phyloP scores from a whole-genome alignment of 2,113 vertebrate species.

The Pica pica region DNA sequence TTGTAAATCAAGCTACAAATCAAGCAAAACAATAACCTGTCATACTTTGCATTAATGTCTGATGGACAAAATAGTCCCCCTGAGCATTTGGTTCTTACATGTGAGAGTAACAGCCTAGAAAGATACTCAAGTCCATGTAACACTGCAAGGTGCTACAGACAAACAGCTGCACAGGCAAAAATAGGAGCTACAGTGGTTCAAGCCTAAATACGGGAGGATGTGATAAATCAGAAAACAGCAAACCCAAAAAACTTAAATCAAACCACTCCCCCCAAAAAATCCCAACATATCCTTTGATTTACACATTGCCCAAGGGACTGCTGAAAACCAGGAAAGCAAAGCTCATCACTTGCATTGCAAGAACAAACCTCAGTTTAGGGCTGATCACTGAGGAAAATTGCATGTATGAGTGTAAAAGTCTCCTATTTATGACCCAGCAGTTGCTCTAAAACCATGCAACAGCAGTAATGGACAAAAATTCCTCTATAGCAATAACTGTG shows the following conservation, averaged over 20 bases:
- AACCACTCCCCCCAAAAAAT: rapidly evolving
- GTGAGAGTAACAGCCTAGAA: background rate
- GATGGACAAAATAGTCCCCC: background rate
- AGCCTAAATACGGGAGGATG: background rate
- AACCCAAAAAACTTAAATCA: background rate
- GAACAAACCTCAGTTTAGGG: background rate
- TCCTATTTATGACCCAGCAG: background rate
- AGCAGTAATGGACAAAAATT: background rate
- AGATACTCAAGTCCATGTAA: background rate
- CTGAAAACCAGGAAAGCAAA: background rate
- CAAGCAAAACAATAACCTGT: background rate
- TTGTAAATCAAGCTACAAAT: background rate
- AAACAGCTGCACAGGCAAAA: background rate
- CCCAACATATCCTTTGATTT: background rate
- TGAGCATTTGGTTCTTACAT: background rate
- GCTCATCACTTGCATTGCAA: background rate
- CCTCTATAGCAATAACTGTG: background rate
- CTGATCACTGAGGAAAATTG: background rate
- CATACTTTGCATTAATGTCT: background rate
- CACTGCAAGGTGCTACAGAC: background rate
- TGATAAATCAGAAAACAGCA: background rate
- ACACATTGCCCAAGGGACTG: background rate
- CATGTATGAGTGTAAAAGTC: background rate
- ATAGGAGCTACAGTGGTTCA: background rate
- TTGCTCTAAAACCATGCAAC: background rate